phyloP scores from a whole-genome alignment of 1,140 invertebrate species.

The Phocides pigmalion region DNA sequence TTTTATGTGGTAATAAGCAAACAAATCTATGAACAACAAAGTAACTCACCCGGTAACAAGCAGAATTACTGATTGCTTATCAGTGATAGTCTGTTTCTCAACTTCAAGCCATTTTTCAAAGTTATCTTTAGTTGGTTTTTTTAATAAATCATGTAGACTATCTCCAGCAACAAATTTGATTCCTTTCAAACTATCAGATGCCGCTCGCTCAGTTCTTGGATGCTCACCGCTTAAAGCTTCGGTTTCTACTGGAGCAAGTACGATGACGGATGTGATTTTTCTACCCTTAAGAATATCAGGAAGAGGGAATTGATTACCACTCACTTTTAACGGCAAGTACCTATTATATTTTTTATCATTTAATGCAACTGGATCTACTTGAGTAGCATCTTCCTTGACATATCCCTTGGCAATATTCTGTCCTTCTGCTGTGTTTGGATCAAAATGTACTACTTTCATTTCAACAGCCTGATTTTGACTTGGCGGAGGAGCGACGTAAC shows the following conservation, averaged over 20 bases:
- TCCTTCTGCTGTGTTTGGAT: slow-evolving; percentile 89
- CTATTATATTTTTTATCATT: slow-evolving; percentile 91
- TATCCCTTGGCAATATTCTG: slow-evolving; percentile 89
- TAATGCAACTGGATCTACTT: slow-evolving; percentile 89
- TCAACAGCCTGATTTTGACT: slow-evolving; percentile 87
- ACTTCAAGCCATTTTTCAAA: slow-evolving; percentile 91
- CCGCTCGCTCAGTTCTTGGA: slow-evolving; percentile 72
- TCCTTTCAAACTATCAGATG: slow-evolving; percentile 81
- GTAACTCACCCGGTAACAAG: slow-evolving; percentile 89
- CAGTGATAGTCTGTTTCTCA: slow-evolving; percentile 88
- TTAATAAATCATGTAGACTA: slow-evolving; percentile 89
- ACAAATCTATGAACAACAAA: too few species aligned
- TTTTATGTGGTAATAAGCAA: too few species aligned
- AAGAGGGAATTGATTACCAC: slow-evolving; percentile 92
- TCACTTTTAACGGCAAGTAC: slow-evolving; percentile 92
- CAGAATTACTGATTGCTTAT: slow-evolving; percentile 90
- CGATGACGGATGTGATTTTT: slow-evolving; percentile 91
- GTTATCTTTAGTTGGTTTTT: slow-evolving; percentile 89
- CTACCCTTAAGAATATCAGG: slow-evolving; percentile 90
- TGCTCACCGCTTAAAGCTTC: slow-evolving; percentile 80
- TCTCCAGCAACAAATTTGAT: slow-evolving; percentile 88
- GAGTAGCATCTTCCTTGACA: slow-evolving; percentile 88
- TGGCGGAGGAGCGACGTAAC: slow-evolving; percentile 68
- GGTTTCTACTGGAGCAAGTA: slow-evolving; percentile 91
- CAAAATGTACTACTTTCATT: slow-evolving; percentile 93